A percentile compares a stretch with the other conserved stretches of the same genome.
Evolutionary conservation across 2,888 invertebrate species (phyloP).

Genomic region (Flabesymbios commensalis): DNA sequence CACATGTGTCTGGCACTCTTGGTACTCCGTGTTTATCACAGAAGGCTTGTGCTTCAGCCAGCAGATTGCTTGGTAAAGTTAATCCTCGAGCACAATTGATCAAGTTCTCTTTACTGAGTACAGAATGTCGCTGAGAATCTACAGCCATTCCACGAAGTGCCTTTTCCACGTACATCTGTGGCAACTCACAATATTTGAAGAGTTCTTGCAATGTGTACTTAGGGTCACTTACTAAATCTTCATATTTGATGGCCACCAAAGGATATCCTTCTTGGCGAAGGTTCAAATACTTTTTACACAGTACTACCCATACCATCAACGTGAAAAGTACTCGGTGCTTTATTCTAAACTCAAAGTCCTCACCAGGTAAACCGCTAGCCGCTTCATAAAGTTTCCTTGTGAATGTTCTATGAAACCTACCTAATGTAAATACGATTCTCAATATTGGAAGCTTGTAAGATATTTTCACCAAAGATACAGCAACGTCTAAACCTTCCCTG

Average conservation of each 20-base stretch:
- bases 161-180: constrained; percentile 2
- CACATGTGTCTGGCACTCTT: background rate
- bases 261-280: too few relatives aligned
- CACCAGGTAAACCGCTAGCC: too few relatives aligned
- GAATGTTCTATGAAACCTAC: too few relatives aligned
- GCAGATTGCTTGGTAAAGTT: constrained; percentile 1
- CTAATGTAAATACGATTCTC: constrained; percentile 7
- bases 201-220: background rate
- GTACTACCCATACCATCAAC: too few relatives aligned
- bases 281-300: too few relatives aligned
- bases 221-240: background rate
- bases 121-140: constrained; percentile 21
- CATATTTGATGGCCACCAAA: constrained; percentile 13
- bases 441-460: constrained; percentile 8
- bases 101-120: constrained; percentile 3
- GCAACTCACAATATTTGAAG: constrained; percentile 14
- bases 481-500: constrained; percentile 19
- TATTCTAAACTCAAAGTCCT: too few relatives aligned
- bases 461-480: constrained; percentile 15
- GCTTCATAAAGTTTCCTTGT: too few relatives aligned
- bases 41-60: constrained; percentile 11
- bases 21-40: constrained; percentile 7
- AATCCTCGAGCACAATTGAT: constrained; percentile 1
- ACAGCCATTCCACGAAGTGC: constrained; percentile 8
- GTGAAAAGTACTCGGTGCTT: too few relatives aligned